phyloP scores from a whole-genome alignment of 1,140 invertebrate species.

The Portunus trituberculatus region DNA sequence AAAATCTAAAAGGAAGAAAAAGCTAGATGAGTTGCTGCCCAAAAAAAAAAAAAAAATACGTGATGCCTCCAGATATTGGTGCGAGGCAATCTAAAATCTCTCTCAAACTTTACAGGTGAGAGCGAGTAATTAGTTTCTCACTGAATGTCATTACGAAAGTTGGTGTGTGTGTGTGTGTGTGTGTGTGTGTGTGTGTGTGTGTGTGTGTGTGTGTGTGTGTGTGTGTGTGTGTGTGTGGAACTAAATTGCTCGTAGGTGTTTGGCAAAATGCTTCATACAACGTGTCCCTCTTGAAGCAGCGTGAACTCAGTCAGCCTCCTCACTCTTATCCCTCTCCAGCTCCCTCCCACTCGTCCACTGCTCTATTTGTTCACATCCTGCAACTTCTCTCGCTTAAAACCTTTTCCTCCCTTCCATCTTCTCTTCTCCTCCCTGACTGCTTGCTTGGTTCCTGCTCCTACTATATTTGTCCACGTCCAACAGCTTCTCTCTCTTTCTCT shows the following conservation, averaged over 20 bases:
- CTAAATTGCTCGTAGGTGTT: neutral
- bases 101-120: slow-evolving; percentile 28
- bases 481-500: neutral
- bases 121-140: slow-evolving; percentile 25
- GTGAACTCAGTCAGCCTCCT: too few relatives aligned
- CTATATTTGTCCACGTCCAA: too few relatives aligned
- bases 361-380: too few relatives aligned
- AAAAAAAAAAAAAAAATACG: too few relatives aligned
- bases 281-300: too few relatives aligned
- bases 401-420: too few relatives aligned
- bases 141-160: slow-evolving; percentile 46
- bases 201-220: slow-evolving; percentile 29
- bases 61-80: slow-evolving; percentile 9
- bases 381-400: too few relatives aligned
- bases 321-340: too few relatives aligned
- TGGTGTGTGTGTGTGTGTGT: slow-evolving; percentile 57
- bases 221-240: slow-evolving; percentile 17
- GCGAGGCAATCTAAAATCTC: slow-evolving; percentile 32
- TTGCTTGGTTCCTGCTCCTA: too few relatives aligned
- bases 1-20: too few relatives aligned
- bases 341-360: too few relatives aligned
- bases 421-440: too few relatives aligned
- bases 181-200: slow-evolving; percentile 58
- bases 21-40: neutral
- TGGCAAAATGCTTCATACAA: neutral